Base-by-base conservation (phyloP, 2,113 vertebrate species). In the Tapirus terrestris region DNA sequence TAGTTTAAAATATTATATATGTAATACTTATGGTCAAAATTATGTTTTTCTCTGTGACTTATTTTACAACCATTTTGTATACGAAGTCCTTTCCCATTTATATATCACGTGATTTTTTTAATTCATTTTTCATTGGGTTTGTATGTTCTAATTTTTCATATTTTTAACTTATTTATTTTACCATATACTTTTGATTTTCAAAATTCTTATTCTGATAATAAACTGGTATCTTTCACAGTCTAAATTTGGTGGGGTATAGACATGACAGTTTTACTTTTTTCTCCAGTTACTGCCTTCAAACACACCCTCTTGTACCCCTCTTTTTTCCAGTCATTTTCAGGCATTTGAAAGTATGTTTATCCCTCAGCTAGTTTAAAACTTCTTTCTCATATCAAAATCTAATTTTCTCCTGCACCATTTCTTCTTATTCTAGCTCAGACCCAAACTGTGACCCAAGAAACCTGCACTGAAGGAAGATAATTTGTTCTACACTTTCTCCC, bases 91-190 rank as follows among this genome's bases (percentile, higher is more conserved):
- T 95, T 67, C 48, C 25, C 27, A 81, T 80, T 80, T 95, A 85
- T 75, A 58, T 77, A 48, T 45, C 51, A 70, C 48, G 11, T 75
- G 27, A 80, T 65, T 63, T 79, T 77, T 56, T 82, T n/a, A n/a
- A 48, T 33, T 65, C 18, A 73, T 93, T 75, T 58, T 65, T 93
- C 36, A 67, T 36, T 80, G 16, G 65, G 27, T 90, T 85, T 92
- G 13, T 65, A n/a, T 61, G 3, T 53, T 89, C 72, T 56, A 33
- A 14, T 67, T 79, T 70, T 92, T 84, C 43, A 81, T 65, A 56
- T 67, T 80, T 92, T 97, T 65, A 56, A 79, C 29, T 76, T 75
- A 75, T 33, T 65, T 51, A 73, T 80, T 89, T 97, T 60, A 11
- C 9, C 27, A 73, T n/a, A 75, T 80, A 53, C 8, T 67, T 89